phyloP scores from a whole-genome alignment of 2,797 vertebrate species.

The Schizothorax lantsangensis region DNA sequence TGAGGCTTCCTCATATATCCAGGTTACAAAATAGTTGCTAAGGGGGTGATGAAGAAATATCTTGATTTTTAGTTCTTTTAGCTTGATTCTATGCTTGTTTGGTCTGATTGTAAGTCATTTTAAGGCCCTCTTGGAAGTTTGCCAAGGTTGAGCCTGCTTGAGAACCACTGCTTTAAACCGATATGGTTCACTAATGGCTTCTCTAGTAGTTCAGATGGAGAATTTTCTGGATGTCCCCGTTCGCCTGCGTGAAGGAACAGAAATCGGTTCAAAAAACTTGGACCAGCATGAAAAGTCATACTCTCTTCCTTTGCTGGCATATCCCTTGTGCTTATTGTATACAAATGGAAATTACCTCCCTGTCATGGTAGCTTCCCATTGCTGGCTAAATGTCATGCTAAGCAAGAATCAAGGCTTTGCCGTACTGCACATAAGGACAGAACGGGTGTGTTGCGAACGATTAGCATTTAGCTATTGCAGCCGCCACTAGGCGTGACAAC shows the following conservation, averaged over 20 bases:
- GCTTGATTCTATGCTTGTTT: background rate
- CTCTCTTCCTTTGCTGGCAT: slow-evolving; percentile 7
- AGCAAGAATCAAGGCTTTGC: slow-evolving; percentile 34
- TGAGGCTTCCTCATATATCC: background rate
- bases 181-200: slow-evolving; percentile 66
- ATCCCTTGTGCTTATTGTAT: slow-evolving; percentile 44
- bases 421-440: slow-evolving; percentile 33
- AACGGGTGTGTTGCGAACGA: slow-evolving; percentile 51
- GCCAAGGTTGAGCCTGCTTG: background rate
- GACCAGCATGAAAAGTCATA: slow-evolving; percentile 7
- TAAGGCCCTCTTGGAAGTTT: background rate
- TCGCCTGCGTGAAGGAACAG: slow-evolving; percentile 32
- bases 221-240: slow-evolving; percentile 53
- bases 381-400: slow-evolving; percentile 50
- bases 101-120: background rate
- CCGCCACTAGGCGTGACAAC: slow-evolving; percentile 66
- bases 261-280: slow-evolving; percentile 24
- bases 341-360: slow-evolving; percentile 49
- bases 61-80: background rate
- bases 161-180: slow-evolving; percentile 49
- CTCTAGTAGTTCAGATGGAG: slow-evolving; percentile 64
- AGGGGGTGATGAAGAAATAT: background rate
- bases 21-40: background rate
- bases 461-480: slow-evolving; percentile 46
- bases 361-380: slow-evolving; percentile 45